Percentiles rank a stretch among this genome's conserved stretches.
Evolutionary conservation across 1,140 invertebrate species (phyloP).

Genomic region (Pseudoatta argentina): DNA sequence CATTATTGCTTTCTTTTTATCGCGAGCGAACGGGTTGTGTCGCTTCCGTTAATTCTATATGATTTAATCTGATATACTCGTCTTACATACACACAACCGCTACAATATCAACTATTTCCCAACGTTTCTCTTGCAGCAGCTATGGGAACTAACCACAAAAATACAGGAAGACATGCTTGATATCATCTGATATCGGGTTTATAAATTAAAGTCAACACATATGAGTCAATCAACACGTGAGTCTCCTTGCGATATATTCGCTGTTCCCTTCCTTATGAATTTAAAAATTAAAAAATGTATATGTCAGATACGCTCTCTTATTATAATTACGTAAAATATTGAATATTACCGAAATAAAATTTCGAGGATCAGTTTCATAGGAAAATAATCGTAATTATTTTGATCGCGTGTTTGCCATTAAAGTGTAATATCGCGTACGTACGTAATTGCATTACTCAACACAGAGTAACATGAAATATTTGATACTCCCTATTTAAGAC

Average conservation of each 20-base stretch:
- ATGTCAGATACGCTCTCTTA: background rate
- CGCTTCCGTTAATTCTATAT: constrained; percentile 20
- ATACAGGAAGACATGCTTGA: background rate
- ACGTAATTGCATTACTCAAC: background rate
- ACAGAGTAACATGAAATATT: constrained; percentile 18
- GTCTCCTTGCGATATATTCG: background rate
- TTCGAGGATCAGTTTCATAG: background rate
- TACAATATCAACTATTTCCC: constrained; percentile 42
- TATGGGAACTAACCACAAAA: constrained; percentile 17
- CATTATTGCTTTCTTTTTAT: constrained; percentile 5
- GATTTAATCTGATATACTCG: constrained; percentile 34
- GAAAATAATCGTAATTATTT: constrained; percentile 6
- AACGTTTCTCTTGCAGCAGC: constrained; percentile 26
- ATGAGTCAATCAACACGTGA: background rate
- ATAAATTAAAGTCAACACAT: background rate
- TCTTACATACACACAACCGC: constrained; percentile 12
- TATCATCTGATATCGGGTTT: background rate
- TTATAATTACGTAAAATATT: background rate
- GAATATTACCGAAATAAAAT: constrained; percentile 1
- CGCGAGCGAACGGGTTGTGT: background rate
- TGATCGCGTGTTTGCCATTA: constrained; percentile 5
- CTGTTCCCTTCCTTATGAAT: background rate
- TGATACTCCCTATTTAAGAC: background rate
- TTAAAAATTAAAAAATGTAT: constrained; percentile 18
- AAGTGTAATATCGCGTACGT: background rate